These are phyloP conservation scores for Drosophila merina DNA, from an alignment of 2,888 invertebrate genomes.

Conservation along the genomic window DNA sequence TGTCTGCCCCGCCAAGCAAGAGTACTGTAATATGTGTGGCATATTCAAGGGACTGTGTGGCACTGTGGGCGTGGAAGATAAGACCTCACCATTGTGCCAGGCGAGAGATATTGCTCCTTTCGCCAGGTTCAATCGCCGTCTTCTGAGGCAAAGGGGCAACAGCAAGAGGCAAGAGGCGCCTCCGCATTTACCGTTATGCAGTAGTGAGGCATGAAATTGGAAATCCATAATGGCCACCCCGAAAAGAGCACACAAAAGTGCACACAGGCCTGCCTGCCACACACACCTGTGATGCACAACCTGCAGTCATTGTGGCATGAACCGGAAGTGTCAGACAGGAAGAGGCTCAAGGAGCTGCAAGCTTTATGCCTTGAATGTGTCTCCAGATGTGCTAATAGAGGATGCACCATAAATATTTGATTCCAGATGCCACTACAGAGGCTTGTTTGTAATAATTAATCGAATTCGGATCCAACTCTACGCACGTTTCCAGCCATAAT, in stretches of 20 bases:
- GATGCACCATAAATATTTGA: constrained; percentile 22
- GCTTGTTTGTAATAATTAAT: not conserved
- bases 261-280: constrained; percentile 4
- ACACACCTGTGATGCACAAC: not conserved
- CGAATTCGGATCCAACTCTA: not conserved
- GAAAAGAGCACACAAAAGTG: constrained; percentile 32
- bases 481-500: not conserved
- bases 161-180: not conserved
- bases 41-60: not conserved
- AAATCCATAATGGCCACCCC: constrained; percentile 64
- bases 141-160: no score
- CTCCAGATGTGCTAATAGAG: not conserved
- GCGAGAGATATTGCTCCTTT: constrained; percentile 11
- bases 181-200: constrained; percentile 28
- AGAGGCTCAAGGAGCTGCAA: not conserved
- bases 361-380: not conserved
- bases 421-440: not conserved
- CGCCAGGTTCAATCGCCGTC: no score
- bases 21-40: not conserved
- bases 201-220: constrained; percentile 71
- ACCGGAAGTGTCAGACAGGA: not conserved
- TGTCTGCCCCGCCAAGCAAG: not conserved
- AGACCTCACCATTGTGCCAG: constrained; percentile 30
- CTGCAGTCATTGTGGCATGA: constrained; percentile 4
- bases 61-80: constrained; percentile 51